Conservation (phyloP, 2,797 vertebrate species). For the Miichthys miiuy region DNA sequence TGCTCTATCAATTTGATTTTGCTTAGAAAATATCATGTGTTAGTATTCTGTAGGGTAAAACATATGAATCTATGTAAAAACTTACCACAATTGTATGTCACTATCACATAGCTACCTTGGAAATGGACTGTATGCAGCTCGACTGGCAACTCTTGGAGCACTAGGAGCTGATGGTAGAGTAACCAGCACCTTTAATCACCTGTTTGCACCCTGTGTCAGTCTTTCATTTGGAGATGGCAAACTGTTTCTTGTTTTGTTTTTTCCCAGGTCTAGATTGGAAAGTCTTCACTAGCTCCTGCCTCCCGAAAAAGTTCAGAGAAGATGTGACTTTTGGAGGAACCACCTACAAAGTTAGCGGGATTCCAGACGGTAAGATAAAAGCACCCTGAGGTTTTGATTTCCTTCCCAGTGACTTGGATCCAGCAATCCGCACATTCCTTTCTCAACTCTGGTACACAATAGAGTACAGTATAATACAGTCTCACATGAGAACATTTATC, state of each 20-base stretch:
- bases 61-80: conserved; percentile 3
- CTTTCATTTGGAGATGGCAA: conserved; percentile 25
- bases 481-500: conserved; percentile 70
- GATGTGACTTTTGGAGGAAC: conserved; percentile 93
- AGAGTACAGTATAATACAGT: conserved; percentile 70
- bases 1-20: not conserved
- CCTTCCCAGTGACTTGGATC: conserved; percentile 60
- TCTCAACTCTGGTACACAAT: conserved; percentile 57
- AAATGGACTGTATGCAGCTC: conserved; percentile 94
- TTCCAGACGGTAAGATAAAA: conserved; percentile 91
- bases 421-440: conserved; percentile 67
- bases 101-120: conserved; percentile 91
- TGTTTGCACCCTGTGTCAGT: conserved; percentile 1
- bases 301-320: conserved; percentile 93
- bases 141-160: conserved; percentile 93
- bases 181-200: conserved; percentile 3
- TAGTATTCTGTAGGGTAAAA: conserved; percentile 25
- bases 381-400: conserved; percentile 67
- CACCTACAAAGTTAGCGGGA: conserved; percentile 95
- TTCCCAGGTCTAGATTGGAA: conserved; percentile 86
- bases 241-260: conserved; percentile 33
- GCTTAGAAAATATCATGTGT: not conserved
- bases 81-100: conserved; percentile 31
- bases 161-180: conserved; percentile 90
- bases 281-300: conserved; percentile 94